These are phyloP conservation scores for Antennarius maculatus DNA, from an alignment of 2,797 vertebrate species.

Conservation along the genomic window DNA sequence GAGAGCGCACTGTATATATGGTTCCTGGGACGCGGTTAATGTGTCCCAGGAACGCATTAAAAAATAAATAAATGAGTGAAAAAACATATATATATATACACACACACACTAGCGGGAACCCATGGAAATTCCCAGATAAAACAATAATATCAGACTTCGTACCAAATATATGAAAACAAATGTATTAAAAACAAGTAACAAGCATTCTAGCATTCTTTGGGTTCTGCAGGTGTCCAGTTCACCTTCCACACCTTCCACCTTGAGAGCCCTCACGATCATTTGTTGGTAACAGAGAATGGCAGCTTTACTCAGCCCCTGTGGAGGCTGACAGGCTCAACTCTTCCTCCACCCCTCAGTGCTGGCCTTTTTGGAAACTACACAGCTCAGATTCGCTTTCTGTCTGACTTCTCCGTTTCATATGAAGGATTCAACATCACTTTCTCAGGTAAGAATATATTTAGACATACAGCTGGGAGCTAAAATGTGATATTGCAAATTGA, in stretches of 20 bases:
- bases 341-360: slow-evolving; percentile 91
- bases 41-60: too few species aligned
- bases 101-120: too few species aligned
- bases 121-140: too few species aligned
- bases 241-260: slow-evolving; percentile 98
- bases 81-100: too few species aligned
- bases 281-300: slow-evolving; percentile 93
- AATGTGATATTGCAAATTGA: not conserved
- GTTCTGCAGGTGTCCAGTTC: slow-evolving; percentile 92
- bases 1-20: too few species aligned
- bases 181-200: too few species aligned
- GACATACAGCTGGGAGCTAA: not conserved
- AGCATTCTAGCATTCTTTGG: not conserved
- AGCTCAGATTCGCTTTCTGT: slow-evolving; percentile 96
- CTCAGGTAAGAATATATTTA: slow-evolving; percentile 83
- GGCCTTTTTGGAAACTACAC: slow-evolving; percentile 97
- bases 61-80: too few species aligned
- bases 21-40: too few species aligned
- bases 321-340: slow-evolving; percentile 90
- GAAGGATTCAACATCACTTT: slow-evolving; percentile 99
- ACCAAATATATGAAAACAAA: too few species aligned
- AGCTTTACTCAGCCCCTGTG: slow-evolving; percentile 93
- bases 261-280: slow-evolving; percentile 95
- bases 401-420: slow-evolving; percentile 98
- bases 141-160: too few species aligned